A percentile compares a stretch with the other conserved stretches of the same genome.
These are phyloP conservation scores for Actias luna DNA, from an alignment of 2,888 invertebrate genomes.

Conservation along the genomic window DNA sequence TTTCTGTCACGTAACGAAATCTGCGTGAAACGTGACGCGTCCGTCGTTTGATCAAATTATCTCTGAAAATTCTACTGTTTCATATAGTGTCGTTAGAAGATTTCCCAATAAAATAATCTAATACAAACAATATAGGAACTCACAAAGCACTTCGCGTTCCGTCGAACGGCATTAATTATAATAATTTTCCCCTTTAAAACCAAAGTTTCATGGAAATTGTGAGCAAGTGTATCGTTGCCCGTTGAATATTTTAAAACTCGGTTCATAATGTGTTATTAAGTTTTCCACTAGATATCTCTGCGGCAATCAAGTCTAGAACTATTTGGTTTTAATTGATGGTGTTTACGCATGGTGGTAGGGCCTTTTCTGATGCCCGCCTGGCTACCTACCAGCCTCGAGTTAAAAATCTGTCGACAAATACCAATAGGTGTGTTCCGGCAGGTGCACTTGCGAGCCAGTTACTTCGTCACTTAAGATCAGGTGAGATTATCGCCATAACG, in stretches of 20 bases:
- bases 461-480: too few relatives aligned
- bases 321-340: too few relatives aligned
- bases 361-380: too few relatives aligned
- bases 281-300: not conserved
- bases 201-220: conserved; percentile 28
- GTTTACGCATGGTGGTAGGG: too few relatives aligned
- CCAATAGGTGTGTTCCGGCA: too few relatives aligned
- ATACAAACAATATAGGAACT: conserved; percentile 18
- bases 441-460: too few relatives aligned
- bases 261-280: not conserved
- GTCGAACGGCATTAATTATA: conserved; percentile 31
- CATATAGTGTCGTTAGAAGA: not conserved
- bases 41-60: not conserved
- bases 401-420: too few relatives aligned
- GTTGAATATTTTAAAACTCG: conserved; percentile 16
- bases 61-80: not conserved
- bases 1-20: too few relatives aligned
- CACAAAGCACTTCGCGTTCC: conserved; percentile 9
- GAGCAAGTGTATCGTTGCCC: conserved; percentile 25
- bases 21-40: too few relatives aligned
- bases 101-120: conserved; percentile 12
- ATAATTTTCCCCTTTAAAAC: conserved; percentile 42
- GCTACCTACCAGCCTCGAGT: too few relatives aligned
- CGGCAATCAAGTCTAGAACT: too few relatives aligned
- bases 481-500: too few relatives aligned